phyloP scores from a whole-genome alignment of 2,113 vertebrate genomes.

The Indri indri region DNA sequence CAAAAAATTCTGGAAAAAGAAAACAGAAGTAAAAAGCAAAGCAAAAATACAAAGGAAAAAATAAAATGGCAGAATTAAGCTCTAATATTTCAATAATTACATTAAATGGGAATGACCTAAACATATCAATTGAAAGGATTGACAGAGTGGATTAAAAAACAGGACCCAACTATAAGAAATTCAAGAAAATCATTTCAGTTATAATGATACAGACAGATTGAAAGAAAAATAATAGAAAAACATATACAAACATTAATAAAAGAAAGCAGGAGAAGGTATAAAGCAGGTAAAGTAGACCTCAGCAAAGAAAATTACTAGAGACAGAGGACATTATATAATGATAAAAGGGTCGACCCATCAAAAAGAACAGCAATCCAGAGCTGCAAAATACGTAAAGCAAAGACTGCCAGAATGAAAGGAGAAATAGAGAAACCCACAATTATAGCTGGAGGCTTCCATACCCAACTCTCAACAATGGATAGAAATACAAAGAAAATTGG shows the following conservation, averaged over 20 bases:
- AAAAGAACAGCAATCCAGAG: background rate
- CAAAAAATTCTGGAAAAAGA: background rate
- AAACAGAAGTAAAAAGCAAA: background rate
- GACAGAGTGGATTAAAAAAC: background rate
- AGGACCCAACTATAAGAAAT: background rate
- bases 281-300: background rate
- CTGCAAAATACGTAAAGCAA: background rate
- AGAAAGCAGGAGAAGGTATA: background rate
- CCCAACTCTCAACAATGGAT: background rate
- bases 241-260: background rate
- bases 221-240: background rate
- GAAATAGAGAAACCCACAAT: background rate
- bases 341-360: background rate
- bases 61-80: slow-evolving; percentile 5
- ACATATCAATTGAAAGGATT: background rate
- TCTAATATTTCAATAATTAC: background rate
- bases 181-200: slow-evolving; percentile 15
- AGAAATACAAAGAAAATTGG: background rate
- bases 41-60: background rate
- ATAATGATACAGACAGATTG: background rate
- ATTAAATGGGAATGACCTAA: background rate
- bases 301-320: background rate
- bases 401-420: background rate
- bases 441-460: background rate
- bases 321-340: background rate